Percentiles rank a stretch among this genome's conserved stretches.
phyloP scores from a whole-genome alignment of 2,797 vertebrate species.

The Labeo calbasu region DNA sequence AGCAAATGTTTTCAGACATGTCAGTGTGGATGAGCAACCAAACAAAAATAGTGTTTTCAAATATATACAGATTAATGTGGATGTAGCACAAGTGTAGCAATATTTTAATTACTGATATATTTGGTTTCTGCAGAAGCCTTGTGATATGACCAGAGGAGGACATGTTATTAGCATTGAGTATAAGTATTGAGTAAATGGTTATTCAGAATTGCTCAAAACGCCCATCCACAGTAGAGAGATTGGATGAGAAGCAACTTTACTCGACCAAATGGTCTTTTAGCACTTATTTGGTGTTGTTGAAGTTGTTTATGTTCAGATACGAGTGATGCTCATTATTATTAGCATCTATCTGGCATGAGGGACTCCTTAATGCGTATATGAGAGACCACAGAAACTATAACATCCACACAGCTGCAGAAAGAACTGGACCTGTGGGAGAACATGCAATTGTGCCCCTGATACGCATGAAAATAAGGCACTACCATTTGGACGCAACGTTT shows the following conservation, averaged over 20 bases:
- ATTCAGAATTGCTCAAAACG: not conserved
- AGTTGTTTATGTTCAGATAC: not conserved
- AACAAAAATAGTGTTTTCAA: not conserved
- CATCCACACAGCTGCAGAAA: conserved; percentile 12
- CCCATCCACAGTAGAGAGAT: not conserved
- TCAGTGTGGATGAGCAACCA: not conserved
- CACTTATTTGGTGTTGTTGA: not conserved
- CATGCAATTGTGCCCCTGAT: conserved; percentile 14
- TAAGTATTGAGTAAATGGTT: not conserved
- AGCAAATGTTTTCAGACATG: not conserved
- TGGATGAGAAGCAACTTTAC: not conserved
- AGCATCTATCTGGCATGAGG: not conserved
- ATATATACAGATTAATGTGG: not conserved
- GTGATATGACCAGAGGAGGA: not conserved
- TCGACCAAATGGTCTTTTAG: not conserved
- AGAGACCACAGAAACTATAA: not conserved
- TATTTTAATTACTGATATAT: not conserved
- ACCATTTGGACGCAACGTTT: not conserved
- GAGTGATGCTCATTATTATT: not conserved
- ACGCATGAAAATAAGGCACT: conserved; percentile 5
- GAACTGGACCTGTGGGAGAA: conserved; percentile 8
- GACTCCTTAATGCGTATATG: not conserved
- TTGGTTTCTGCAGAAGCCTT: not conserved
- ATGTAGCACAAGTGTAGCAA: not conserved
- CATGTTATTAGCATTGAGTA: not conserved